Base-by-base conservation (phyloP, 2,888 invertebrate genomes). In the Athetis lepigone region DNA sequence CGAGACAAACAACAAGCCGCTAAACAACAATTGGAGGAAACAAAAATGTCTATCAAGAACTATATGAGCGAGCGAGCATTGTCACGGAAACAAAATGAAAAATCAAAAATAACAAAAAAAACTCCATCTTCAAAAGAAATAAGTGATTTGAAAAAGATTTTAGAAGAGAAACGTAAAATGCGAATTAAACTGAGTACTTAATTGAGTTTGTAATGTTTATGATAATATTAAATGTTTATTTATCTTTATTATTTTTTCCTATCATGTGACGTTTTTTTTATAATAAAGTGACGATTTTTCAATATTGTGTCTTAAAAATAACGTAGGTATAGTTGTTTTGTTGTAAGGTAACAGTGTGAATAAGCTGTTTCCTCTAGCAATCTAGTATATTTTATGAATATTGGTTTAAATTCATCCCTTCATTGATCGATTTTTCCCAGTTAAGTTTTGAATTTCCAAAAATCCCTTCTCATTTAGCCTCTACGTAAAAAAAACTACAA, bases 131-230 rank as follows among this genome's bases (percentile, higher is more conserved):
- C 86, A n/a, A 92, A 94, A 75, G 95, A 96, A 83, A 88, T 96
- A 76, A 83, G 80, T 68, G 86, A 92, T 57, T 85, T 96, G 55
- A 95, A 93, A 82, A 94, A 90, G 70, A 86, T 89, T 68, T 88
- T 96, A 73, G 90, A 95, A 73, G 93, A 95, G 65, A 96, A 95
- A 74, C 90, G 95, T 76, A 92, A 87, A 65, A 77, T 92, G 68
- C 87, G 94, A 39, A 81, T 86, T 47, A 55, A 81, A 65, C 25
- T 79, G 25, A 76, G 45, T 64, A 49, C 60, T 36, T 58, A 56
- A 69, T 58, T 60, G n/a, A 50, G 45, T 50, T 42, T 23, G 29
- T 56, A 40, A 42, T 68, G 40, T 66, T 70, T 55, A 42, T 51
- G 23, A 52, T 59, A 47, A 54, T 57, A 67, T 49, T 67, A 72